These are phyloP conservation scores for Pheosia gnoma DNA, from an alignment of 2,888 invertebrate genomes.

Conservation along the genomic window DNA sequence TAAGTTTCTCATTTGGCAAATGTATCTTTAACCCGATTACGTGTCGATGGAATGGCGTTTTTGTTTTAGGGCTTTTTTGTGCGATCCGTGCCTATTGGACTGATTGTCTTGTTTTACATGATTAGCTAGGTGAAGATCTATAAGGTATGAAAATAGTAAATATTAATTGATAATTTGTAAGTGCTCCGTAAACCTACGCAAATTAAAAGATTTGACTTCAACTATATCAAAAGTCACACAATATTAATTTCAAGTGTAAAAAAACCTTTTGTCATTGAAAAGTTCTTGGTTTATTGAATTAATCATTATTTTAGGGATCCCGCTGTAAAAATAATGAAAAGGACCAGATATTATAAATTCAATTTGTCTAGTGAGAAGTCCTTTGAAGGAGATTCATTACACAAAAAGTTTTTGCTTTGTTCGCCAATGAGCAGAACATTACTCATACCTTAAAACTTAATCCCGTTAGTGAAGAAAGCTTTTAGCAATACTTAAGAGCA, in stretches of 20 bases:
- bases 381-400: slow-evolving; percentile 25
- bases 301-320: too few relatives aligned
- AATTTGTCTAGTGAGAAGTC: too few relatives aligned
- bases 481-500: not conserved
- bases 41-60: slow-evolving; percentile 17
- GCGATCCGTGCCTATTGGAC: slow-evolving; percentile 1
- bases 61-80: slow-evolving; percentile 17
- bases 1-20: slow-evolving; percentile 43
- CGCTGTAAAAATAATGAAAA: too few relatives aligned
- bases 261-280: too few relatives aligned
- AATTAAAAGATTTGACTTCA: too few relatives aligned
- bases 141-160: too few relatives aligned
- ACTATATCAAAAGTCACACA: too few relatives aligned
- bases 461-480: not conserved
- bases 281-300: too few relatives aligned
- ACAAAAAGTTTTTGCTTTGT: slow-evolving; percentile 8
- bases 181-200: too few relatives aligned
- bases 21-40: slow-evolving; percentile 41
- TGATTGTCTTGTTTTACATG: not conserved
- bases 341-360: too few relatives aligned
- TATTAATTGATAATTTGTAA: too few relatives aligned
- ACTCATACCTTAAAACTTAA: not conserved
- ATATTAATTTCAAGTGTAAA: too few relatives aligned
- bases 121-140: not conserved
- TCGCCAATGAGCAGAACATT: not conserved